These are phyloP conservation scores for Lepidochitona cinerea DNA, from an alignment of 2,888 invertebrate species.

Conservation along the genomic window DNA sequence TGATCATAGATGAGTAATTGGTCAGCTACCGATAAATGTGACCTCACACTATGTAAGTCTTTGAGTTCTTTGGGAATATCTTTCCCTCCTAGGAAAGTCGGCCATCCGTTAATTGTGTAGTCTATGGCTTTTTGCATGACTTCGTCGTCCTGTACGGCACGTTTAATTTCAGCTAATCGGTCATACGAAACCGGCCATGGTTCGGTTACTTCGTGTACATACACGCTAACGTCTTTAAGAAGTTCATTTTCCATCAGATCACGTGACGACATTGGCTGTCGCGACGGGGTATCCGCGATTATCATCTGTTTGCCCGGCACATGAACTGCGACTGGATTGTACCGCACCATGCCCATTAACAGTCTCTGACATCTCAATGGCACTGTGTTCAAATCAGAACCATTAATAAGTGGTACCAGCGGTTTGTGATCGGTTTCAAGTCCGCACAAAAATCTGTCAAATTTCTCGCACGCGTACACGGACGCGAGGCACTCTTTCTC, in stretches of 20 bases:
- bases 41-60: too few relatives aligned
- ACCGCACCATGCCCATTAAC: constrained; percentile 17
- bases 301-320: background rate
- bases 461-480: constrained; percentile 51
- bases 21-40: too few relatives aligned
- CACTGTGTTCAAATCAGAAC: constrained; percentile 1
- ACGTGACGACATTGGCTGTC: background rate
- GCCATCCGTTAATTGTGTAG: too few relatives aligned
- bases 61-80: too few relatives aligned
- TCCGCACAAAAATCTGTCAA: background rate
- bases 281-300: background rate
- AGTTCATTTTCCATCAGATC: background rate
- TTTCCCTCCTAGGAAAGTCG: too few relatives aligned
- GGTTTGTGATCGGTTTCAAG: constrained; percentile 27
- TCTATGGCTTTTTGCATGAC: too few relatives aligned
- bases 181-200: too few relatives aligned
- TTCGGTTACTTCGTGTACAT: too few relatives aligned
- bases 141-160: too few relatives aligned
- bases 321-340: background rate
- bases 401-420: constrained; percentile 21
- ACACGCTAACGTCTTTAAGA: too few relatives aligned
- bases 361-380: constrained; percentile 22
- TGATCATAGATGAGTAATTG: too few relatives aligned
- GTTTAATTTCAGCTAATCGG: too few relatives aligned
- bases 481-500: constrained; percentile 20